phyloP scores from a whole-genome alignment of 2,797 vertebrate species.

The Mormyrops attenuatus region DNA sequence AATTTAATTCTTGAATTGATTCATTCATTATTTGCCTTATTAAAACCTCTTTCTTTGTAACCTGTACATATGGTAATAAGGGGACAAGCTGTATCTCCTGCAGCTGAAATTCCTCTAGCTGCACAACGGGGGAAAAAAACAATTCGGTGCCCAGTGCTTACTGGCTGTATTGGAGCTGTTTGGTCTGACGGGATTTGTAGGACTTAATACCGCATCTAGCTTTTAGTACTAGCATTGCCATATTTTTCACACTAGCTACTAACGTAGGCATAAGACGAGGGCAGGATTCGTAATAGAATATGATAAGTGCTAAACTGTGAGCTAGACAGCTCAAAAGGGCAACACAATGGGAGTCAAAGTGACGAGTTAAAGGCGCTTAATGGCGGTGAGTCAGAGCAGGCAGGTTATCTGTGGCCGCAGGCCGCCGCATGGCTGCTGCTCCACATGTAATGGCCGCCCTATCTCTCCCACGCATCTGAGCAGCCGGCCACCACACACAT shows the following conservation, averaged over 20 bases:
- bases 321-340: neutral
- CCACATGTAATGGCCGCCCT: conserved; percentile 6
- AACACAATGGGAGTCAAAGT: neutral
- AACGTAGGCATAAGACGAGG: neutral
- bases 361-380: neutral
- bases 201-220: neutral
- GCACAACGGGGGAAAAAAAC: neutral
- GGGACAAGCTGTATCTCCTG: neutral
- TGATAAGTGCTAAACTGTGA: neutral
- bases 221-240: neutral
- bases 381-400: neutral
- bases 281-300: neutral
- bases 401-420: conserved; percentile 17
- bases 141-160: neutral
- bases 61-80: neutral
- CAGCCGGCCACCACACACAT: conserved; percentile 17
- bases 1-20: neutral
- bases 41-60: neutral
- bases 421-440: neutral
- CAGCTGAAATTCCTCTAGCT: neutral
- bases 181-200: neutral
- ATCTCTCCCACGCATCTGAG: conserved; percentile 18
- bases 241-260: neutral
- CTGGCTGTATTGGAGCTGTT: neutral
- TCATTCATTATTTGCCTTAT: neutral